Conservation (phyloP, 2,888 invertebrate genomes). For the Caenorhabditis sp. region DNA sequence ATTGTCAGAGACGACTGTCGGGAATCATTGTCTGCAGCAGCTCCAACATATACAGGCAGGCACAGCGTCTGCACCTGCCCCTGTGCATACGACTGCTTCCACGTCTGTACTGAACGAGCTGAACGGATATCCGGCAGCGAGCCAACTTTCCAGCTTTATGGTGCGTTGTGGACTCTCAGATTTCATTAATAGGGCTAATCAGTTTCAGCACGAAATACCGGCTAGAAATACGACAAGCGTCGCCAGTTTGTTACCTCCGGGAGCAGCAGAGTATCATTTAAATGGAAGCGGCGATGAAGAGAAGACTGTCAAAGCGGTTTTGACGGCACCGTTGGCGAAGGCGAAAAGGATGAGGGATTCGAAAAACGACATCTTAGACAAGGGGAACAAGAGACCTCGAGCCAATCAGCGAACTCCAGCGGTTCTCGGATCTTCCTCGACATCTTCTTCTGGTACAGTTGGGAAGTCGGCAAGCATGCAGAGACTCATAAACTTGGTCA, state of each 20-base stretch:
- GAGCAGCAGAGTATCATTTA: slow-evolving; percentile 51
- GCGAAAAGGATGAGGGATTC: slow-evolving; percentile 49
- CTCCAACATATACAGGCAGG: slow-evolving; percentile 46
- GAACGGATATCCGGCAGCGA: slow-evolving; percentile 31
- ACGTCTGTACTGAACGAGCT: background rate
- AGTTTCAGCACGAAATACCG: slow-evolving; percentile 47
- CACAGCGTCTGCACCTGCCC: background rate
- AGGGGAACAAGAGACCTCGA: slow-evolving; percentile 33
- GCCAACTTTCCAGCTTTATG: slow-evolving; percentile 34
- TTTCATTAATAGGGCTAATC: background rate
- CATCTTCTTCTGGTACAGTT: slow-evolving; percentile 24
- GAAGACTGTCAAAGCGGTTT: slow-evolving; percentile 57
- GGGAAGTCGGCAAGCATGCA: slow-evolving; percentile 57
- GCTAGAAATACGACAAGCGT: slow-evolving; percentile 47
- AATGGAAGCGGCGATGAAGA: slow-evolving; percentile 57
- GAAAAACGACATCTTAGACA: slow-evolving; percentile 34
- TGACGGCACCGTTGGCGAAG: slow-evolving; percentile 47
- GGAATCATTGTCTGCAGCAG: slow-evolving; percentile 42
- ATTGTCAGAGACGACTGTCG: slow-evolving; percentile 42
- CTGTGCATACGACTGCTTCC: background rate
- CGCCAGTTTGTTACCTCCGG: slow-evolving; percentile 37
- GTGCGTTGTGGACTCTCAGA: slow-evolving; percentile 3
- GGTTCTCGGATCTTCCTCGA: slow-evolving; percentile 24
- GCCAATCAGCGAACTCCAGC: slow-evolving; percentile 22
- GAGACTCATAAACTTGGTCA: slow-evolving; percentile 58